Conservation (phyloP, 2,113 vertebrate genomes). For the Albula glossodonta region DNA sequence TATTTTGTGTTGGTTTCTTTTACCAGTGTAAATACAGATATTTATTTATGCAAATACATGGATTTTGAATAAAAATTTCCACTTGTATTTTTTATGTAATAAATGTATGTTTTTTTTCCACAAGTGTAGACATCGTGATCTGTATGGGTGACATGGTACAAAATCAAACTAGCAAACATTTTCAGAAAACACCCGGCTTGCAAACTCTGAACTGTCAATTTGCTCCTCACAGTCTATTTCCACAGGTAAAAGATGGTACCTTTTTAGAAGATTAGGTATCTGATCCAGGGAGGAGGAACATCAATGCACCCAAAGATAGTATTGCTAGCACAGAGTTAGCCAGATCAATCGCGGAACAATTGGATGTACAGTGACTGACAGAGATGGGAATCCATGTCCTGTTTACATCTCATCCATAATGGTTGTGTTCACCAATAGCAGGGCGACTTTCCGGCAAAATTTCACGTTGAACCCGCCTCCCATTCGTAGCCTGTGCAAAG, state of each 20-base stretch:
- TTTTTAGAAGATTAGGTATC: not conserved
- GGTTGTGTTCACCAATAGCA: slow-evolving; percentile 34
- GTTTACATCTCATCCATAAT: slow-evolving; percentile 46
- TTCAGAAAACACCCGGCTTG: not conserved
- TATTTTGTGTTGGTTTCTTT: not conserved
- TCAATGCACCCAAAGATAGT: not conserved
- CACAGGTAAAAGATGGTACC: not conserved
- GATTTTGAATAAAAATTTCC: not conserved
- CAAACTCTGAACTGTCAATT: not conserved
- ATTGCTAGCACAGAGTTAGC: not conserved
- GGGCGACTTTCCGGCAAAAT: slow-evolving; percentile 6
- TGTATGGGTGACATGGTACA: not conserved
- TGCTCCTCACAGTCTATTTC: not conserved
- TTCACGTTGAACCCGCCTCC: not conserved
- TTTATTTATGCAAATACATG: not conserved
- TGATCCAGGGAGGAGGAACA: not conserved
- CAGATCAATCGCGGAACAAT: not conserved
- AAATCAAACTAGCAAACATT: not conserved
- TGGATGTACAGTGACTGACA: slow-evolving; percentile 29
- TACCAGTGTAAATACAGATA: not conserved
- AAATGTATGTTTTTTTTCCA: not conserved
- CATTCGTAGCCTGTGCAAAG: not conserved
- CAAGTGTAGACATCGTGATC: not conserved
- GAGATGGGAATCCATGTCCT: slow-evolving; percentile 24
- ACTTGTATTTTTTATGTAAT: not conserved